Percentiles rank a stretch among this genome's conserved stretches.
phyloP scores from a whole-genome alignment of 2,113 vertebrate genomes.

The Plectropomus leopardus region DNA sequence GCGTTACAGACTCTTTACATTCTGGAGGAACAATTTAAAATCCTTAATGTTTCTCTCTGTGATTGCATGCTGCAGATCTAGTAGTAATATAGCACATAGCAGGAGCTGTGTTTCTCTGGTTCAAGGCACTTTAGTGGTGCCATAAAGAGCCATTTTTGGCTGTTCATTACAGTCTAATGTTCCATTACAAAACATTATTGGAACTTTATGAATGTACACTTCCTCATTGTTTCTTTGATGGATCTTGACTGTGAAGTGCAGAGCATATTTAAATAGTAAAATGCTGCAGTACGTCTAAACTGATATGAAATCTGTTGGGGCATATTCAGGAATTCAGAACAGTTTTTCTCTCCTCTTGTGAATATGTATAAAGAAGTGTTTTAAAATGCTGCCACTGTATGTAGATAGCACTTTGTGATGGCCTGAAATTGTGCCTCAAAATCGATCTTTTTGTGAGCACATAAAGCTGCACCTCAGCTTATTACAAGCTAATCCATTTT shows the following conservation, averaged over 20 bases:
- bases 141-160: conserved; percentile 69
- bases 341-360: neutral
- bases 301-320: conserved; percentile 12
- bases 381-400: conserved; percentile 26
- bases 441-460: conserved; percentile 40
- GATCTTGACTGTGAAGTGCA: conserved; percentile 57
- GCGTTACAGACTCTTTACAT: conserved; percentile 48
- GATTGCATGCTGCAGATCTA: conserved; percentile 54
- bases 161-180: conserved; percentile 73
- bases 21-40: conserved; percentile 47
- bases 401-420: conserved; percentile 21
- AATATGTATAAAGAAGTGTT: conserved; percentile 34
- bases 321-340: conserved; percentile 48
- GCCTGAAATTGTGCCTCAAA: conserved; percentile 35
- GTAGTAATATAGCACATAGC: conserved; percentile 60
- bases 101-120: conserved; percentile 55
- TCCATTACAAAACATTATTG: conserved; percentile 72
- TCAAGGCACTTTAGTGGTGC: conserved; percentile 64
- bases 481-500: conserved; percentile 34
- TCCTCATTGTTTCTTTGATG: conserved; percentile 67
- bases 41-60: conserved; percentile 45
- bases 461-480: conserved; percentile 14
- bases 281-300: conserved; percentile 26
- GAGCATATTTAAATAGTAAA: conserved; percentile 54
- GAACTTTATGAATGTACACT: conserved; percentile 69